Conservation (phyloP, 2,888 invertebrate genomes). For the Lysandra coridon region DNA sequence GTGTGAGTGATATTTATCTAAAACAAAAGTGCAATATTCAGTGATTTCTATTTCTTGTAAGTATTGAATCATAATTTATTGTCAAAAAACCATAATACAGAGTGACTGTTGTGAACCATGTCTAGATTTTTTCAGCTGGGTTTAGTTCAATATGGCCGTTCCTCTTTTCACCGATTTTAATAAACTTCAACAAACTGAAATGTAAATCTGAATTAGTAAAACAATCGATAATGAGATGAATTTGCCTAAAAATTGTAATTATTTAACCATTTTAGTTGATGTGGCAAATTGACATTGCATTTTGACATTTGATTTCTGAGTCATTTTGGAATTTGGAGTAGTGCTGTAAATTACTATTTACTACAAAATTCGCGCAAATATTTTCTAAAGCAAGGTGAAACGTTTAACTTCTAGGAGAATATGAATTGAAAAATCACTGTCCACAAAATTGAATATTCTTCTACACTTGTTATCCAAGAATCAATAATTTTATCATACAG, state of each 20-base stretch:
- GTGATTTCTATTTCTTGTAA: conserved; percentile 70
- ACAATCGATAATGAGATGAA: neutral
- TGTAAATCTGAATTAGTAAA: conserved; percentile 35
- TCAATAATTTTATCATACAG: neutral
- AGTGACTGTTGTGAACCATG: conserved; percentile 42
- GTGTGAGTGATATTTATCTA: conserved; percentile 67
- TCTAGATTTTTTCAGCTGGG: conserved; percentile 51
- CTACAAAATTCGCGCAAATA: conserved; percentile 45
- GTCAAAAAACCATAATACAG: conserved; percentile 35
- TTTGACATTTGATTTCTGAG: conserved; percentile 75
- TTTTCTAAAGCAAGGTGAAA: neutral
- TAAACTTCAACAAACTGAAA: conserved; percentile 29
- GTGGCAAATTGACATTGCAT: conserved; percentile 75
- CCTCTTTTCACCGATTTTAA: conserved; percentile 54
- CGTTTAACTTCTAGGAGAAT: neutral
- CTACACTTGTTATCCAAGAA: neutral
- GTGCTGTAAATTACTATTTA: conserved; percentile 37
- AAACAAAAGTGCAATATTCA: conserved; percentile 59
- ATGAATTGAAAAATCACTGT: neutral
- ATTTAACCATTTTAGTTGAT: conserved; percentile 55
- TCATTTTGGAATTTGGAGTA: conserved; percentile 56
- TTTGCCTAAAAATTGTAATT: conserved; percentile 2
- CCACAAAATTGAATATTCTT: neutral
- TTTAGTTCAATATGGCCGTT: conserved; percentile 78
- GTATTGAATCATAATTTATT: conserved; percentile 50